phyloP scores from a whole-genome alignment of 1,140 invertebrate species.

The Manduca sexta region DNA sequence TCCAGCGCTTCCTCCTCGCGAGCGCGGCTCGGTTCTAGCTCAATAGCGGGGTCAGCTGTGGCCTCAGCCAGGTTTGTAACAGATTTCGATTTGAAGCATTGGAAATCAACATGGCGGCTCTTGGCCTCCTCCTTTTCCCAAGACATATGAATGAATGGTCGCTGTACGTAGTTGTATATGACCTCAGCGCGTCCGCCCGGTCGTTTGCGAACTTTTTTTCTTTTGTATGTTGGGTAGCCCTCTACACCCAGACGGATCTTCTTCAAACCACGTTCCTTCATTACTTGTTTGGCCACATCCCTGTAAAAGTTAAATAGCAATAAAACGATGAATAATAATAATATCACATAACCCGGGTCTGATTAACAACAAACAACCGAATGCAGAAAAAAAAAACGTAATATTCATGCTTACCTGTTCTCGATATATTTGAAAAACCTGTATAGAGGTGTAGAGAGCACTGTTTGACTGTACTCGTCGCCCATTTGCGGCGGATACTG shows the following conservation, averaged over 20 bases:
- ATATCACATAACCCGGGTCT: background rate
- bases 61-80: slow-evolving; percentile 94
- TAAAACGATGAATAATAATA: background rate
- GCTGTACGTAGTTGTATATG: slow-evolving; percentile 99
- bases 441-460: slow-evolving; percentile 87
- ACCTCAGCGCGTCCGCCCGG: slow-evolving; percentile 95
- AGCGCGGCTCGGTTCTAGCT: slow-evolving; percentile 36
- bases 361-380: background rate
- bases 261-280: slow-evolving; percentile 98
- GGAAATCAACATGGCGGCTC: slow-evolving; percentile 98
- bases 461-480: slow-evolving; percentile 98
- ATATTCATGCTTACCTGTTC: slow-evolving; percentile 88
- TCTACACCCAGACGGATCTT: slow-evolving; percentile 99
- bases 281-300: slow-evolving; percentile 98
- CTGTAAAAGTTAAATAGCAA: slow-evolving; percentile 32
- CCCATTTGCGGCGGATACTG: slow-evolving; percentile 99
- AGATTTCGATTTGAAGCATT: slow-evolving; percentile 96
- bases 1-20: slow-evolving; percentile 26
- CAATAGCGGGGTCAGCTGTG: slow-evolving; percentile 85
- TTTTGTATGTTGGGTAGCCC: slow-evolving; percentile 99
- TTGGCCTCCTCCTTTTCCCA: slow-evolving; percentile 99
- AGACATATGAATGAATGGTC: slow-evolving; percentile 99
- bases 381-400: background rate
- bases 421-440: slow-evolving; percentile 99
- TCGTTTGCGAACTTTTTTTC: slow-evolving; percentile 95